These are phyloP conservation scores for Phataginus tricuspis DNA, from an alignment of 2,797 vertebrate genomes.

Conservation along the genomic window DNA sequence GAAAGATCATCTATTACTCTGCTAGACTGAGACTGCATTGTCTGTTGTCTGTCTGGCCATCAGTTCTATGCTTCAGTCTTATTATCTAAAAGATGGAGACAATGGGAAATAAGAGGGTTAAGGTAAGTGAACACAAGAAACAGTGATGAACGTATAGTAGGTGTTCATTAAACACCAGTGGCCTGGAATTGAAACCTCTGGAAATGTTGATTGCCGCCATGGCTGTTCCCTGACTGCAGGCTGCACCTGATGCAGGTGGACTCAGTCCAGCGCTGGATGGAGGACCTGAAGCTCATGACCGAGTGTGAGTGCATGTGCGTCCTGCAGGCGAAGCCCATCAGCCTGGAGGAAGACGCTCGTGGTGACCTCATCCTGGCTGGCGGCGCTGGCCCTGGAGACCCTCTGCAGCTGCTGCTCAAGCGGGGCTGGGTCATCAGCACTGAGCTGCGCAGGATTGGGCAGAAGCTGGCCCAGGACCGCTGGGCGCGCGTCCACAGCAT, in stretches of 20 bases:
- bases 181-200: background rate
- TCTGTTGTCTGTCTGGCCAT: background rate
- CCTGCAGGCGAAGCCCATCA: constrained; percentile 97
- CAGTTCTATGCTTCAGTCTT: background rate
- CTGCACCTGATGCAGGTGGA: constrained; percentile 94
- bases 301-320: constrained; percentile 99
- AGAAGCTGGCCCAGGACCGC: constrained; percentile 94
- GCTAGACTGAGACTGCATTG: background rate
- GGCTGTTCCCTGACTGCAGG: constrained; percentile 78
- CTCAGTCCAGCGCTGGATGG: constrained; percentile 98
- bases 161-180: background rate
- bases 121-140: background rate
- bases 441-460: constrained; percentile 94
- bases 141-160: background rate
- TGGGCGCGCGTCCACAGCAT: constrained; percentile 96
- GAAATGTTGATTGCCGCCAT: background rate
- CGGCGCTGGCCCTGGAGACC: constrained; percentile 88
- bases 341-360: constrained; percentile 92
- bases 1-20: background rate
- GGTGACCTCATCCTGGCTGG: constrained; percentile 92
- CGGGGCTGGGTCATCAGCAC: constrained; percentile 96
- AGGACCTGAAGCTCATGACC: constrained; percentile 96
- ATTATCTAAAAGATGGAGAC: background rate
- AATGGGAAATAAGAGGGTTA: background rate
- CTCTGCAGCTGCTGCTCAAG: constrained; percentile 93